A percentile compares a stretch with the other conserved stretches of the same genome.
phyloP scores from a whole-genome alignment of 2,888 invertebrate genomes.

The Halocaridina rubra region DNA sequence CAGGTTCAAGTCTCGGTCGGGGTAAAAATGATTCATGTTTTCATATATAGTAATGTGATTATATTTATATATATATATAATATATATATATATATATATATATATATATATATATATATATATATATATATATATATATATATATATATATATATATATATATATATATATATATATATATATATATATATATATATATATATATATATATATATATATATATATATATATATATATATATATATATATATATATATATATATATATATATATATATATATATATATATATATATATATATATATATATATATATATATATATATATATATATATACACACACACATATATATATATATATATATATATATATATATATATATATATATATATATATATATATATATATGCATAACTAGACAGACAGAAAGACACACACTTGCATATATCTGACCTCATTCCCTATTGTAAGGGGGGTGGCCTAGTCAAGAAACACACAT shows the following conservation, averaged over 20 bases:
- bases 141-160: background rate
- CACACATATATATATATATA: background rate
- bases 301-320: background rate
- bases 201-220: background rate
- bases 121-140: background rate
- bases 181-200: background rate
- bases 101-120: background rate
- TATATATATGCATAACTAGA: background rate
- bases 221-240: background rate
- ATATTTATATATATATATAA: background rate
- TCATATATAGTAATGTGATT: background rate
- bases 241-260: background rate
- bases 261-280: background rate
- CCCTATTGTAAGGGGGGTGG: too few relatives aligned
- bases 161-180: background rate
- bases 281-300: background rate
- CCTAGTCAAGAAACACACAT: too few relatives aligned
- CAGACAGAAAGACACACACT: background rate
- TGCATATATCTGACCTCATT: too few relatives aligned
- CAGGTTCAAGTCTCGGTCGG: too few relatives aligned
- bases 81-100: background rate
- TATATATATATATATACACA: background rate
- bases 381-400: background rate
- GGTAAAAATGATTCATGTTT: too few relatives aligned
- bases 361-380: background rate